Percentiles rank a stretch among this genome's conserved stretches.
Evolutionary conservation across 2,888 invertebrate genomes (phyloP).

Genomic region (Esperia sulphurella): DNA sequence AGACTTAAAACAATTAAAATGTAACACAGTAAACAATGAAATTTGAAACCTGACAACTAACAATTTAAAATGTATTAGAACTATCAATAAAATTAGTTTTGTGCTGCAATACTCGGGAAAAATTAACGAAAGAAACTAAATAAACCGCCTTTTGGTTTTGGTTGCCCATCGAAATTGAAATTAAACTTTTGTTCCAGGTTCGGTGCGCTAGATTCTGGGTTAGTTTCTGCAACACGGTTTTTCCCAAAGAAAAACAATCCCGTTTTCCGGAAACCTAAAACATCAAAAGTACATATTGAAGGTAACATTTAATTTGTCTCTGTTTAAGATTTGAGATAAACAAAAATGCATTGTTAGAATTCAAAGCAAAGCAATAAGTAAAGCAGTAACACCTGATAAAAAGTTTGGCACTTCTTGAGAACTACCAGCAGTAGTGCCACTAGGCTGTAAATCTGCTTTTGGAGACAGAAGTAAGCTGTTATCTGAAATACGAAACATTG

Average conservation of each 20-base stretch:
- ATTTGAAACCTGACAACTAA: no score
- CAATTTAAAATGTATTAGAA: no score
- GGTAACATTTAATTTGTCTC: neutral
- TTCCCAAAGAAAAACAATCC: constrained; percentile 57
- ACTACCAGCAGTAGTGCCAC: constrained; percentile 31
- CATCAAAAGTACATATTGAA: neutral
- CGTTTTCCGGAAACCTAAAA: constrained; percentile 52
- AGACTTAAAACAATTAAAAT: no score
- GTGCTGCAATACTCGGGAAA: no score
- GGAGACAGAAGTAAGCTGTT: constrained; percentile 62
- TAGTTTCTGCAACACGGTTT: constrained; percentile 24
- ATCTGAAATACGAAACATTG: constrained; percentile 33
- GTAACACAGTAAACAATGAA: no score
- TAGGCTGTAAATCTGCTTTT: constrained; percentile 48
- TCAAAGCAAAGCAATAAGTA: neutral
- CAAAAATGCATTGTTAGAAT: neutral
- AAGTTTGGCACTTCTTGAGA: constrained; percentile 62
- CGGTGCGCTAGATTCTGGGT: constrained; percentile 28
- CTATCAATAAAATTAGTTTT: no score
- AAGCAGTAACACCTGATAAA: constrained; percentile 45
- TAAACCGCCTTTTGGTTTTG: constrained; percentile 58
- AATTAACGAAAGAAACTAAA: constrained; percentile 59
- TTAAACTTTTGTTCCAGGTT: constrained; percentile 44
- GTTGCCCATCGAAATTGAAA: constrained; percentile 59
- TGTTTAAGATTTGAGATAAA: neutral